Evolutionary conservation across 2,797 vertebrate genomes (phyloP).

Genomic region (Neosilurus hyrtlii): DNA sequence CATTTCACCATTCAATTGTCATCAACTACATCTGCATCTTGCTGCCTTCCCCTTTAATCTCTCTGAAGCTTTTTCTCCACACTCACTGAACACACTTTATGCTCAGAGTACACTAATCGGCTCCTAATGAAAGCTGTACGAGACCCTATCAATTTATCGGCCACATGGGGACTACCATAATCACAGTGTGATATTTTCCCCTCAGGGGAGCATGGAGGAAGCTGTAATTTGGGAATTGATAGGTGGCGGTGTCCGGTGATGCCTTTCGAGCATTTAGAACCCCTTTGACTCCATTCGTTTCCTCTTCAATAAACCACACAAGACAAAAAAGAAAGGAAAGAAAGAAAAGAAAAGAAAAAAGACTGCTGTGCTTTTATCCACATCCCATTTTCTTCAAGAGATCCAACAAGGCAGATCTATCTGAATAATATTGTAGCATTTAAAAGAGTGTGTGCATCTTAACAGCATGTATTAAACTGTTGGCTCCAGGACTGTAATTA

Average conservation of each 20-base stretch:
- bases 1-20: background rate
- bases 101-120: conserved; percentile 40
- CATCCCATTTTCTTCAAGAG: conserved; percentile 2
- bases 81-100: conserved; percentile 23
- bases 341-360: background rate
- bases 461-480: background rate
- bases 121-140: conserved; percentile 50
- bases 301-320: background rate
- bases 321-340: background rate
- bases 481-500: background rate
- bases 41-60: background rate
- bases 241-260: conserved; percentile 27
- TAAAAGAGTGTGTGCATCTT: background rate
- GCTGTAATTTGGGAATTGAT: conserved; percentile 44
- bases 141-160: conserved; percentile 45
- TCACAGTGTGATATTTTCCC: conserved; percentile 64
- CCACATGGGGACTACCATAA: conserved; percentile 63
- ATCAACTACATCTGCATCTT: too few species aligned
- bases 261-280: conserved; percentile 1
- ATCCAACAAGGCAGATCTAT: background rate
- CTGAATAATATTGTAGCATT: conserved; percentile 29
- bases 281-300: background rate
- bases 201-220: conserved; percentile 43
- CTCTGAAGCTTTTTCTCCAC: background rate
- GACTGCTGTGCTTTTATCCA: background rate